Evolutionary conservation across 2,113 vertebrate species (phyloP), one percentile per base, ranked within the genome.

Genomic region (Leiothrix lutea): DNA sequence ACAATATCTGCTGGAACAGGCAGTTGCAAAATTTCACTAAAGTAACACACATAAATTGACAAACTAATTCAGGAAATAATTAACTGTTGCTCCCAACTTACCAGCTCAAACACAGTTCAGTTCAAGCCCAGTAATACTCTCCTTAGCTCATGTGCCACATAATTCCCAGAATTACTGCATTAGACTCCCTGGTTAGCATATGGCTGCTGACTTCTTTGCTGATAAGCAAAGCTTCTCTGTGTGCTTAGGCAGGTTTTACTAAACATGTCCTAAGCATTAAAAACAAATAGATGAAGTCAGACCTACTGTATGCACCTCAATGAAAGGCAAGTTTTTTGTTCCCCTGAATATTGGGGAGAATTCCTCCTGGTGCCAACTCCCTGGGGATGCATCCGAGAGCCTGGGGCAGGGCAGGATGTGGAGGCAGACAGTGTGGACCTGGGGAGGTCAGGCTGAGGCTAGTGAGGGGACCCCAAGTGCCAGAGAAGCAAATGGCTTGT

Each of bases 351-450:
- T 17, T 25, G 14, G 13, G n/a, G 50, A 14, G 57, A 80, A 50
- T 31, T 54, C 31, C 13, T 53, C 35, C 6, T 16, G 38, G 28
- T 45, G 36, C 38, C 4, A 16, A 3, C 8, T 64, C 53, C 58
- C 90, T 13, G 25, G 31, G 33, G 48, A 65, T 4, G 12, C 2
- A 4, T 4, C 18, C 0, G 0, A 65, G 57, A 21, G 44, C 26
- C 29, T 19, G 33, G 22, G 35, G 71, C 47, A 71, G 47, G 15
- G 51, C 61, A 74, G 56, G 56, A 45, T 38, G 24, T 1, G 0
- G 14, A 58, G 28, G 56, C 20, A 70, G 44, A 24, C 15, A 71
- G 53, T 7, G 2, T 0, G 0, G 75, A 67, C 48, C 12, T 20
- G 4, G 12, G 19, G n/a, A 62, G 40, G 48, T 58, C 53, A 50